These are phyloP conservation scores for Phaenicophaeus curvirostris DNA, from an alignment of 2,797 vertebrate genomes.

Conservation along the genomic window DNA sequence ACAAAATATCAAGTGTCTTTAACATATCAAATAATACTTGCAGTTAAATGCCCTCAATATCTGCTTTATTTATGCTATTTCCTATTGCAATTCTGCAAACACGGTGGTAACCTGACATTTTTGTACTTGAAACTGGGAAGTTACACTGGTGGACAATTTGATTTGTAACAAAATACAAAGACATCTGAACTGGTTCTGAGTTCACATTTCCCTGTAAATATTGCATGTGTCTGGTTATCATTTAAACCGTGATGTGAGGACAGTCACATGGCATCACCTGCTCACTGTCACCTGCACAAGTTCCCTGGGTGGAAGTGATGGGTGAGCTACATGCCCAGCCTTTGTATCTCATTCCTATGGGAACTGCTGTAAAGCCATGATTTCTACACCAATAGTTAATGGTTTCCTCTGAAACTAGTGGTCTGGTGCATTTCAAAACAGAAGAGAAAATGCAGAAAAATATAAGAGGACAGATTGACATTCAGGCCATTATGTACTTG, in stretches of 20 bases:
- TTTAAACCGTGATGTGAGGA: fast-evolving
- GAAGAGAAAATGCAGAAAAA: not conserved
- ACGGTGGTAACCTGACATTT: not conserved
- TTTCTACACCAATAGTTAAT: not conserved
- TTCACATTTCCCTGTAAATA: slow-evolving; percentile 3
- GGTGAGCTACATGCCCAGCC: not conserved
- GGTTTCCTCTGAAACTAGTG: not conserved
- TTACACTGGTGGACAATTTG: not conserved
- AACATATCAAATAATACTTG: not conserved
- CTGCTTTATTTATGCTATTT: not conserved
- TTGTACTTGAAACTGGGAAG: not conserved
- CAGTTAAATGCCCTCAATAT: not conserved
- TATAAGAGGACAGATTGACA: not conserved
- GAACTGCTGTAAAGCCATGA: not conserved
- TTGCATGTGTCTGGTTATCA: not conserved
- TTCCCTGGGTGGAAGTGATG: not conserved
- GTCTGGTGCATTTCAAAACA: not conserved
- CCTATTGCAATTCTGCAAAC: not conserved
- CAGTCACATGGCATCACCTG: not conserved
- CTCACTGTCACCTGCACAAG: not conserved
- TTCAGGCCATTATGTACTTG: not conserved
- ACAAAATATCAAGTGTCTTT: slow-evolving; percentile 31
- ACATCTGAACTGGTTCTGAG: not conserved
- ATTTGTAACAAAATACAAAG: slow-evolving; percentile 11
- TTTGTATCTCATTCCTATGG: not conserved